Base-by-base conservation (phyloP, 1,140 invertebrate species). In the Sminthurinus signatus region DNA sequence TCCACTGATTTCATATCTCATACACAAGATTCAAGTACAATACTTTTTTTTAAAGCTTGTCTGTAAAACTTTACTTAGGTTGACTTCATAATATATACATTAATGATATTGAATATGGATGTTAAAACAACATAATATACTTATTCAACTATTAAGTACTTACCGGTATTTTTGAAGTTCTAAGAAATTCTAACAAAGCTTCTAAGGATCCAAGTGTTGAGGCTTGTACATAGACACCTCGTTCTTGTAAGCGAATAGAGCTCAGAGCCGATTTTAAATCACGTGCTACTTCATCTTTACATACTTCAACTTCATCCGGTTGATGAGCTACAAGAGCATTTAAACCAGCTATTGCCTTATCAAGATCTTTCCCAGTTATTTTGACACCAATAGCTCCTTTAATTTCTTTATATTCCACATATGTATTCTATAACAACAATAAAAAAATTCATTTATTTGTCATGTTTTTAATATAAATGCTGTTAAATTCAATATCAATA, bases 211-310 rank as follows among this genome's bases (percentile, higher is more conserved):
- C 97, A 1, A 99, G 81, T 52, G 97, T 99, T 1, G 95, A 98
- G 0, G 97, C 96, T 77, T 99, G 96, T 1, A 99, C 97, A 78
- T 94, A 98, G 25, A 99, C 97, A 60, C 97, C 97, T 68, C 89
- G 82, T 71, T 94, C 87, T 48, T 87, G 85, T 57, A 98, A 79
- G 75, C 93, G 95, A 67, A 99, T 98, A 17, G 88, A 86, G 54
- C 89, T 92, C 42, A 99, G 81, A 3, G 93, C 94, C 39, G 87
- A 85, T 72, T 88, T 87, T 68, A 99, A 78, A 72, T 93, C 89
- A 50, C 80, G 81, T 0, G 86, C 83, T 14, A 93, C 87, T 75
- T 91, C 87, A 73, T 91, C 88, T 75, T 87, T 84, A 44, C 86
- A 83, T 43, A 89, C 83, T 58, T 98, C 94, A 2, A 96, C 81